Evolutionary conservation across 2,797 vertebrate genomes (phyloP).

Genomic region (Zonotrichia albicollis): DNA sequence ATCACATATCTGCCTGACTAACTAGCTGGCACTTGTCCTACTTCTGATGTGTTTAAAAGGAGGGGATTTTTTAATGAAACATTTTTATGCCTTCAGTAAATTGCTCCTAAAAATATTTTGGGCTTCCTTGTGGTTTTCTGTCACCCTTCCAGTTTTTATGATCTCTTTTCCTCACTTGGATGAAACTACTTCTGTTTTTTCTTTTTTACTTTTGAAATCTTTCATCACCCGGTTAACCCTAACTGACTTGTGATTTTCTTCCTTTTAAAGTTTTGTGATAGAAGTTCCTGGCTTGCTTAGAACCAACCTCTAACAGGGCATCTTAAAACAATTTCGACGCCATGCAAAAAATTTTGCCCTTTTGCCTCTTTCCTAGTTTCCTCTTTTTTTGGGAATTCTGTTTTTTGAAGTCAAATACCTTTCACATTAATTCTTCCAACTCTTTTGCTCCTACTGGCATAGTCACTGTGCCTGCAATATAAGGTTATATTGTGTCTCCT

Average conservation of each 20-base stretch:
- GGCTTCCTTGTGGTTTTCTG: neutral
- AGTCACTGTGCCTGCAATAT: neutral
- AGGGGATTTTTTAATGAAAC: neutral
- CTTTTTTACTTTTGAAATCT: neutral
- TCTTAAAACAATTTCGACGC: neutral
- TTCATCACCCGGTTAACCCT: neutral
- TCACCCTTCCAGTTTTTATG: neutral
- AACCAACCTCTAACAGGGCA: neutral
- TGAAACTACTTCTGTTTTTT: neutral
- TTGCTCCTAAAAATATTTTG: constrained; percentile 34
- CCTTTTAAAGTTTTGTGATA: neutral
- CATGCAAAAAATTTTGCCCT: neutral
- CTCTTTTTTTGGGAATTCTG: neutral
- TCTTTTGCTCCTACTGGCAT: neutral
- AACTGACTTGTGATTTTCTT: neutral
- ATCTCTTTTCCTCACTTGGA: neutral
- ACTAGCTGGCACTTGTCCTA: constrained; percentile 30
- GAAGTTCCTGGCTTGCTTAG: neutral
- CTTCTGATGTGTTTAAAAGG: constrained; percentile 14
- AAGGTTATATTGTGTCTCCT: neutral
- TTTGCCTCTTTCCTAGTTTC: neutral
- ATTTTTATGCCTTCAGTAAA: constrained; percentile 28
- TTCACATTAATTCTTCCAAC: neutral
- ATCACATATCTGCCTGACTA: constrained; percentile 48
- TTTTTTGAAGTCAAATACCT: neutral